Conservation (phyloP, 2,888 invertebrate species). For the Conomelus anceps region DNA sequence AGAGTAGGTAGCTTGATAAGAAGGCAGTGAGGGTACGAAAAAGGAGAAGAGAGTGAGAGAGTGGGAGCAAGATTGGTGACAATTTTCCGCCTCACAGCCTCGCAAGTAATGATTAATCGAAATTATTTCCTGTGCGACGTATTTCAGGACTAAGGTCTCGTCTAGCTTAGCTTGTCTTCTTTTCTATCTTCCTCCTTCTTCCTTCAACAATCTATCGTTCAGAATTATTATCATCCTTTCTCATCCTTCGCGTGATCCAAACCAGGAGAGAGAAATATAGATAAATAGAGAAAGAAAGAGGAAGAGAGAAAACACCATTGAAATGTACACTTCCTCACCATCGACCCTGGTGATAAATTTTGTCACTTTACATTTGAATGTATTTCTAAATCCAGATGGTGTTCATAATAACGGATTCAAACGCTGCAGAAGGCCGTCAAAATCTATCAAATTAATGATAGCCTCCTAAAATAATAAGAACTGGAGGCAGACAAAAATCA, state of each 20-base stretch:
- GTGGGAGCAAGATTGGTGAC: not conserved
- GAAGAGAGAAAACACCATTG: not conserved
- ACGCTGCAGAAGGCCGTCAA: no score
- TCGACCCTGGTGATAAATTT: not conserved
- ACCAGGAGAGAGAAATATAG: not conserved
- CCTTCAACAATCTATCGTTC: not conserved
- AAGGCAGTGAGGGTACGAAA: not conserved
- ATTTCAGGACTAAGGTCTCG: slow-evolving; percentile 2
- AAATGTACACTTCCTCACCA: not conserved
- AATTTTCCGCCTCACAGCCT: slow-evolving; percentile 12
- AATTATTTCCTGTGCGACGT: slow-evolving; percentile 1
- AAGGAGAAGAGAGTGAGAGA: no score
- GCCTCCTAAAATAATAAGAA: no score
- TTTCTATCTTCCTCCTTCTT: not conserved
- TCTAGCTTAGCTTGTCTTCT: not conserved
- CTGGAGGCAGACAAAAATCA: no score
- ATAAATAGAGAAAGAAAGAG: not conserved
- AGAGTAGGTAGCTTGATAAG: not conserved
- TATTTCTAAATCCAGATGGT: not conserved
- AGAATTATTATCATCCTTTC: not conserved
- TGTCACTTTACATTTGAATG: not conserved
- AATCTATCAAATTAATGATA: no score
- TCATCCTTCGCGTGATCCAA: no score
- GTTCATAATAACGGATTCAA: no score
- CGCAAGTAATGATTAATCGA: slow-evolving; percentile 8